Evolutionary conservation across 2,113 vertebrate genomes (phyloP).

Genomic region (Antigone vipio): DNA sequence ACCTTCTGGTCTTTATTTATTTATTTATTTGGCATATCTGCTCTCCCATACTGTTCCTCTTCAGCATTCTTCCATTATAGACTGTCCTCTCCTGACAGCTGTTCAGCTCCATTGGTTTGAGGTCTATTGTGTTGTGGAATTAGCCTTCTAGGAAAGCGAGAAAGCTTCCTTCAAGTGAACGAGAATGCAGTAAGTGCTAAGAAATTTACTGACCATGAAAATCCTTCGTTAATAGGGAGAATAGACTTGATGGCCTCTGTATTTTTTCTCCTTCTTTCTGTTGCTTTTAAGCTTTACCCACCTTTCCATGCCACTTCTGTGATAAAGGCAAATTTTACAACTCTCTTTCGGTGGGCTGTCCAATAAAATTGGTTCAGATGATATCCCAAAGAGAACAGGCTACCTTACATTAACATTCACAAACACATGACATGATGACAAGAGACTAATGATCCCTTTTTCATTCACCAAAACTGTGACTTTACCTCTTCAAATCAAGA

Average conservation of each 20-base stretch:
- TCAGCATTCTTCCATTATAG: background rate
- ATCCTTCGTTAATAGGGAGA: background rate
- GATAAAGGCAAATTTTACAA: conserved; percentile 18
- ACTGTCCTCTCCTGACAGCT: conserved; percentile 7
- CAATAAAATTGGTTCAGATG: background rate
- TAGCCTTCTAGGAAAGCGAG: background rate
- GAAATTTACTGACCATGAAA: conserved; percentile 51
- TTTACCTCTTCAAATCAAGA: background rate
- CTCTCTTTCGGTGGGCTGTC: background rate
- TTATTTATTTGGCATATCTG: conserved; percentile 13
- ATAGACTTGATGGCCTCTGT: background rate
- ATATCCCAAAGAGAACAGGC: background rate
- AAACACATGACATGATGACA: background rate
- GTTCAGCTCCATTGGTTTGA: background rate
- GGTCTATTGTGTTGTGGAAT: background rate
- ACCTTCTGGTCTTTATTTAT: background rate
- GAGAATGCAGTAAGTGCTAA: background rate
- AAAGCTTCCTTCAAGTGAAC: background rate
- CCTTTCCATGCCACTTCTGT: background rate
- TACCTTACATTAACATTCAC: background rate
- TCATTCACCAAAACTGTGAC: background rate
- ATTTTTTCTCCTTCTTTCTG: background rate
- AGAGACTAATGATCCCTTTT: background rate
- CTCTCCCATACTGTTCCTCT: background rate
- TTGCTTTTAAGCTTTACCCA: conserved; percentile 5